Evolutionary conservation across 1,140 invertebrate genomes (phyloP).

Genomic region (Trichonephila inaurata): DNA sequence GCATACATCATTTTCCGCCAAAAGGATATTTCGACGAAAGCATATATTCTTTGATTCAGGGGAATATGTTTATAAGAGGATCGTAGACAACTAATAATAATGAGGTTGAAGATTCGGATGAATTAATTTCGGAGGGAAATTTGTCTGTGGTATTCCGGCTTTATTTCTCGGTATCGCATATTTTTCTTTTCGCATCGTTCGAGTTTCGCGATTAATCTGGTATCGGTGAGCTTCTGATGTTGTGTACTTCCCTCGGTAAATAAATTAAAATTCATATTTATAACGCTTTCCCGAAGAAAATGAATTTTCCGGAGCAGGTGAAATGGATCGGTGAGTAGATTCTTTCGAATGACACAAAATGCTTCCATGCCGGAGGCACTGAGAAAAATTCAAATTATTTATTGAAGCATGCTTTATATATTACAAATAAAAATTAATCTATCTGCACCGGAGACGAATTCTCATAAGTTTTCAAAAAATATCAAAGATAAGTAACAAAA

Average conservation of each 20-base stretch:
- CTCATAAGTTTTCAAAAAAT: too few relatives aligned
- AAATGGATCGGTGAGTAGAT: not conserved
- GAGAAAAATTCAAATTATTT: too few relatives aligned
- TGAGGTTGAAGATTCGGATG: not conserved
- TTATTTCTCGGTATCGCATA: not conserved
- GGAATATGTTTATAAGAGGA: not conserved
- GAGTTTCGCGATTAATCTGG: not conserved
- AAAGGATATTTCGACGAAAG: not conserved
- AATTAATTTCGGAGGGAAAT: not conserved
- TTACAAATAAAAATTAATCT: too few relatives aligned
- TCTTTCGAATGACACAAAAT: not conserved
- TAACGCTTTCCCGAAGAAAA: not conserved
- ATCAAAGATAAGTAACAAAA: too few relatives aligned
- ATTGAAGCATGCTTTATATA: too few relatives aligned
- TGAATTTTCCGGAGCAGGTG: not conserved
- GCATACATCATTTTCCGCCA: not conserved
- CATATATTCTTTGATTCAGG: not conserved
- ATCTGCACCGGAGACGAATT: too few relatives aligned
- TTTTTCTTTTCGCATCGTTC: not conserved
- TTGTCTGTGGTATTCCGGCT: not conserved
- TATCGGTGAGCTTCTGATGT: not conserved
- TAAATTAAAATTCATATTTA: constrained; percentile 18
- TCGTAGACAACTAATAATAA: not conserved
- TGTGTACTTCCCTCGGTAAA: not conserved
- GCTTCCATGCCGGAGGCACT: too few relatives aligned